Evolutionary conservation across 2,797 vertebrate genomes (phyloP), one percentile per base, ranked within the genome.

Genomic region (Rhynchotus rufescens): DNA sequence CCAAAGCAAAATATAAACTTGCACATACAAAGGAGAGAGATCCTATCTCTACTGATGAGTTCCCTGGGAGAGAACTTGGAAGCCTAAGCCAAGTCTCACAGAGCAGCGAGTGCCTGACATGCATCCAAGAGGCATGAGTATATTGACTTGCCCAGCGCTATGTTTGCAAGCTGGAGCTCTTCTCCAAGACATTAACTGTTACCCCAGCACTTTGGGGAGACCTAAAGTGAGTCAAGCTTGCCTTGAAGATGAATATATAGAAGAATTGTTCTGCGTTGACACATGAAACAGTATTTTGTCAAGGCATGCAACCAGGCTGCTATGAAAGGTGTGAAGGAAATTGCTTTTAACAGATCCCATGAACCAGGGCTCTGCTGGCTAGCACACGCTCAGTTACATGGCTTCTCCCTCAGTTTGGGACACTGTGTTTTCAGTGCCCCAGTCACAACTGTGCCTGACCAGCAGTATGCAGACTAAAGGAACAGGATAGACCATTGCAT

Each of bases 1-100:
- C 82, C 92, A 94, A 96, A 92, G 60, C 56, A 92, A 93, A 94
- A 95, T 57, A 86, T 66, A 83, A 95, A 85, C 26, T 83, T 90
- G 59, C 57, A 90, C 80, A 85, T 47, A 83, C 38, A 93, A 32
- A 88, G 34, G 20, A 82, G 49, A 86, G 74, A 76, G 75, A 94
- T 90, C 49, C 77, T 89, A 91, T 92, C 88, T 88, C 28, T 52
- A 45, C 78, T 77, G 49, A 79, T 74, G 44, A 94, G 84, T 95
- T 90, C 92, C 61, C 84, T 90, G 64, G 14, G 90, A 96, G 80
- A 90, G 22, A 87, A n/a, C 25, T 57, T 64, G 64, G 62, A 57
- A 94, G 44, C 74, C 1, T 21, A 65, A 84, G 94, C 90, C 90
- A 94, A 94, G 40, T 57, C 90, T 92, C 77, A 90, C 62, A 93